phyloP scores from a whole-genome alignment of 1,140 invertebrate genomes.

The Nomia melanderi region DNA sequence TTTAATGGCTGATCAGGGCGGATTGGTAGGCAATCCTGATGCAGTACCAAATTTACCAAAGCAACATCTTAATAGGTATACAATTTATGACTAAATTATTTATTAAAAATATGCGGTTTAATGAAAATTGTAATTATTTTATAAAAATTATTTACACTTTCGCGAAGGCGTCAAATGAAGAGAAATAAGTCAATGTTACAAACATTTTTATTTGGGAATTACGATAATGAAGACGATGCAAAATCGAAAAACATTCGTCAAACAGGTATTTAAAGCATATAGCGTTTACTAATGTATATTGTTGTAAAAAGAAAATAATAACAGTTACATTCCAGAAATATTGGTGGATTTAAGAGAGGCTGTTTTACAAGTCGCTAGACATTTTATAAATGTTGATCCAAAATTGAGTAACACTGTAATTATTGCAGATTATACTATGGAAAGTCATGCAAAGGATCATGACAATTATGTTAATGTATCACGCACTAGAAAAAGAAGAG shows the following conservation, averaged over 20 bases:
- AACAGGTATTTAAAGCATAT: constrained; percentile 82
- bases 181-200: constrained; percentile 95
- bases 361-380: constrained; percentile 93
- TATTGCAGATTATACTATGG: constrained; percentile 96
- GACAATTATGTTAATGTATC: constrained; percentile 96
- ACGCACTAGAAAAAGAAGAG: constrained; percentile 91
- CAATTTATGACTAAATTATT: constrained; percentile 3
- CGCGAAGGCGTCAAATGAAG: constrained; percentile 90
- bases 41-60: constrained; percentile 94
- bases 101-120: too few species aligned
- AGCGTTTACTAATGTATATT: neutral
- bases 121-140: constrained; percentile 21
- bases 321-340: constrained; percentile 85
- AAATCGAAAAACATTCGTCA: constrained; percentile 99
- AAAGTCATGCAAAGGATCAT: constrained; percentile 96
- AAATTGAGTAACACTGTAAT: constrained; percentile 88
- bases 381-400: constrained; percentile 92
- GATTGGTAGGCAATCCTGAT: constrained; percentile 94
- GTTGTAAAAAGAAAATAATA: constrained; percentile 16
- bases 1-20: constrained; percentile 97
- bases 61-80: constrained; percentile 88
- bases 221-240: constrained; percentile 89
- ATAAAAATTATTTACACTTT: constrained; percentile 14
- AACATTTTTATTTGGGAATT: constrained; percentile 91
- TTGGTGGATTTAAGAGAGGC: constrained; percentile 97